These are phyloP conservation scores for Acleris emargana DNA, from an alignment of 2,888 invertebrate genomes.

Conservation along the genomic window DNA sequence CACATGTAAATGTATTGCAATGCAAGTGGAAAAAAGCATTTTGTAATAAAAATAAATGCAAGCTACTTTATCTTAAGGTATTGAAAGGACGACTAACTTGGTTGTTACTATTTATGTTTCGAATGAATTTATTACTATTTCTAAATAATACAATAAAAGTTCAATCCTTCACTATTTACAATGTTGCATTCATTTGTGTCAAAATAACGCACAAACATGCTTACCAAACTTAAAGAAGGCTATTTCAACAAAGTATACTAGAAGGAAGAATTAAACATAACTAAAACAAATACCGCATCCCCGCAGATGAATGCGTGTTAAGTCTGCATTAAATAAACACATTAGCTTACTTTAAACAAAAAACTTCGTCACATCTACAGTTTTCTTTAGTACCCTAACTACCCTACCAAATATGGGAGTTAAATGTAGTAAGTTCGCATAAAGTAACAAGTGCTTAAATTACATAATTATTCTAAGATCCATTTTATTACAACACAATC, in stretches of 20 bases:
- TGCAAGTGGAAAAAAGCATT: not conserved
- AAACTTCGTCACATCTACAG: not conserved
- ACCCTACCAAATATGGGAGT: not conserved
- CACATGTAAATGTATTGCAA: not conserved
- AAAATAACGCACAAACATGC: not conserved
- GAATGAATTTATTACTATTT: not conserved
- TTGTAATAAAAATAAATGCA: conserved; percentile 22
- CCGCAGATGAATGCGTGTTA: no score
- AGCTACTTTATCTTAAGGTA: conserved; percentile 7
- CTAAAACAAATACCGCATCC: no score
- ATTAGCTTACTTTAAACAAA: no score
- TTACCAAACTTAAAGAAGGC: not conserved
- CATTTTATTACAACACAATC: conserved; percentile 13
- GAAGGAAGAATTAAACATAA: no score
- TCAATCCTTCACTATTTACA: conserved; percentile 4
- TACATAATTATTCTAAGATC: conserved; percentile 22
- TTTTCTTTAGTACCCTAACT: not conserved
- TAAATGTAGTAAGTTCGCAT: not conserved
- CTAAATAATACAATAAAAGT: not conserved
- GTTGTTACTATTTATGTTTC: not conserved
- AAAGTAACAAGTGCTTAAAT: conserved; percentile 18
- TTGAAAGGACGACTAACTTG: conserved; percentile 30
- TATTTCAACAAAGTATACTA: not conserved
- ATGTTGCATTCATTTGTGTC: not conserved
- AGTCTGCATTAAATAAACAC: no score